These are phyloP conservation scores for Suillia variegata DNA, from an alignment of 2,888 invertebrate species.

Conservation along the genomic window DNA sequence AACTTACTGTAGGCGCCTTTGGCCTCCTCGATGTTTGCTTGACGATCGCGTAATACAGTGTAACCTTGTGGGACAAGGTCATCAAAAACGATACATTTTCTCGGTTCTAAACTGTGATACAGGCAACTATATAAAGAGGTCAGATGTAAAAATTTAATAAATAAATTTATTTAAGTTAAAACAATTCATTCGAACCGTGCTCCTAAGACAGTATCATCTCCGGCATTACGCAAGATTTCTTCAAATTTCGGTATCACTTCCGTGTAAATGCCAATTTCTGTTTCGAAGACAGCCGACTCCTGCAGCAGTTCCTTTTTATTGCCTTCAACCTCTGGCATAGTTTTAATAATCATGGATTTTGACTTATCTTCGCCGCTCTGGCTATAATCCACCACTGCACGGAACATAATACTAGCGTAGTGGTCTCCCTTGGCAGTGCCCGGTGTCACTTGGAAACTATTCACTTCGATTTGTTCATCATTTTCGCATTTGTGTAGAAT, in stretches of 20 bases:
- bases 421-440: constrained; percentile 34
- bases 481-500: constrained; percentile 21
- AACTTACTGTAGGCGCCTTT: constrained; percentile 33
- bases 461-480: neutral
- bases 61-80: constrained; percentile 27
- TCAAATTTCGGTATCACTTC: constrained; percentile 46
- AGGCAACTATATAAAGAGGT: constrained; percentile 6
- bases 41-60: constrained; percentile 20
- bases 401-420: constrained; percentile 40
- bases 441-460: neutral
- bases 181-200: neutral
- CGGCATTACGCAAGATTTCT: constrained; percentile 34
- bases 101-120: constrained; percentile 18
- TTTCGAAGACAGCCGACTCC: constrained; percentile 37
- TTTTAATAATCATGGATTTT: constrained; percentile 40
- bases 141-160: neutral
- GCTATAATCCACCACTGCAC: constrained; percentile 27
- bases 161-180: neutral
- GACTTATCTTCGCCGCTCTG: neutral
- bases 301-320: constrained; percentile 40
- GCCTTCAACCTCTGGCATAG: constrained; percentile 43
- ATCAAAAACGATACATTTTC: constrained; percentile 29
- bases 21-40: constrained; percentile 24
- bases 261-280: constrained; percentile 47
- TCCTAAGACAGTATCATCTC: constrained; percentile 37